phyloP scores from a whole-genome alignment of 2,113 vertebrate genomes.

The Paedocypris sp. region DNA sequence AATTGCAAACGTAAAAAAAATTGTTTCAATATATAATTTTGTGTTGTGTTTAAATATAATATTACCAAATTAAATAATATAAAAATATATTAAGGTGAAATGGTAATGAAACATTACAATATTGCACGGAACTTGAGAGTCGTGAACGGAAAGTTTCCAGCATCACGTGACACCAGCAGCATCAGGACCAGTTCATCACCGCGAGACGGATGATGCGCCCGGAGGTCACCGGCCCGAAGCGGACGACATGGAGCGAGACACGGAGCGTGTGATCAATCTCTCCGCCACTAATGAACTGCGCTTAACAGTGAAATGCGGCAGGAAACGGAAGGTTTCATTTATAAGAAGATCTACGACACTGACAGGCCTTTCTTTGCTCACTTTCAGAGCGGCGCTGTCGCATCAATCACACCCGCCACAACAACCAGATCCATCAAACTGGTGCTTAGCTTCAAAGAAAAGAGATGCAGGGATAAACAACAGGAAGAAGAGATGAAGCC shows the following conservation, averaged over 20 bases:
- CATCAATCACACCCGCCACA: slow-evolving; percentile 56
- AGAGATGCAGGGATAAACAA: not conserved
- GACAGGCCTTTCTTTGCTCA: slow-evolving; percentile 48
- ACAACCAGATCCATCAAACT: slow-evolving; percentile 60
- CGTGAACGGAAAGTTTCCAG: too few species aligned
- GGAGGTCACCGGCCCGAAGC: too few species aligned
- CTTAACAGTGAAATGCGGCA: slow-evolving; percentile 67
- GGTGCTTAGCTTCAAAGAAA: slow-evolving; percentile 19
- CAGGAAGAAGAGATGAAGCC: slow-evolving; percentile 32
- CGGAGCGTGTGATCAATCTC: slow-evolving; percentile 57
- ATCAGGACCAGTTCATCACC: too few species aligned
- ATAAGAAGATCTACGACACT: slow-evolving; percentile 61
- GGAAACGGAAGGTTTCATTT: slow-evolving; percentile 64
- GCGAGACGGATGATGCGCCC: too few species aligned
- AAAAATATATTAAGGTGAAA: too few species aligned
- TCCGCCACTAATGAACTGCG: slow-evolving; percentile 63
- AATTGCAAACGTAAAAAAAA: too few species aligned
- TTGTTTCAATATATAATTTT: too few species aligned
- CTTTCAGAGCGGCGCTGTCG: slow-evolving; percentile 48
- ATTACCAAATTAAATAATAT: too few species aligned
- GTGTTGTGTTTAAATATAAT: too few species aligned
- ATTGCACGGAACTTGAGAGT: too few species aligned
- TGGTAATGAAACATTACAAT: too few species aligned
- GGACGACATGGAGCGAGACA: not conserved
- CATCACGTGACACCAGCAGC: too few species aligned